Evolutionary conservation across 2,888 invertebrate species (phyloP), one percentile per base, ranked within the genome.

Genomic region (Seira musarum): DNA sequence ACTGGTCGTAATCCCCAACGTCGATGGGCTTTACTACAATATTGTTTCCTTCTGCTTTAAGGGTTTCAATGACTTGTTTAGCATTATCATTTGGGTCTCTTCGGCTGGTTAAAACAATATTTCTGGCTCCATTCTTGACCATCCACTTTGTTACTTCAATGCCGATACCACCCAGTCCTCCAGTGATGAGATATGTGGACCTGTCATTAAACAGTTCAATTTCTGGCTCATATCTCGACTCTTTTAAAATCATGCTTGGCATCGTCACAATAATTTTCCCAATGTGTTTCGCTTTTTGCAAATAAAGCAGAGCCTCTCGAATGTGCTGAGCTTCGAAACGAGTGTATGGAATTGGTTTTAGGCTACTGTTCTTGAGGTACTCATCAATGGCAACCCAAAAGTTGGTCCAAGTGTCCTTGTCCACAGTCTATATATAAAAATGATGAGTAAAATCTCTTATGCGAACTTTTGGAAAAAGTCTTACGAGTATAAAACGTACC

Each of bases 61-160:
- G 63, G 0, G 80, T 78, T 1, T 74, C 68, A 1, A 83, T 80
- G 8, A 81, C 78, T 57, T 79, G 70, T 0, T 61, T 25, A 3
- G 78, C 82, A 24, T 66, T 63, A 15, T 82, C 66, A 30, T 78
- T 73, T 15, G 84, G 80, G 3, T 40, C 49, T 0, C 68, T 19
- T 35, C 84, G 66, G 10, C 84, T 80, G n/a, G 75, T 80, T 5
- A 84, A 68, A 21, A 84, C 81, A 8, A 84, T 24, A 25, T 83
- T 57, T 19, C 66, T 71, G 0, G 82, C 83, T 3, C 83, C 82
- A 2, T 64, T 53, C 13, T 40, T 15, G 10, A 66, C 68, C 77
- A 77, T 78, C 81, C 81, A 81, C 46, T 82, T 82, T 1, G 71
- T 74, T 22, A 82, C 19, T 19, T 81, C 81, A 53, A 81, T 70